Base-by-base conservation (phyloP, 2,113 vertebrate species). In the Notothenia rossii region DNA sequence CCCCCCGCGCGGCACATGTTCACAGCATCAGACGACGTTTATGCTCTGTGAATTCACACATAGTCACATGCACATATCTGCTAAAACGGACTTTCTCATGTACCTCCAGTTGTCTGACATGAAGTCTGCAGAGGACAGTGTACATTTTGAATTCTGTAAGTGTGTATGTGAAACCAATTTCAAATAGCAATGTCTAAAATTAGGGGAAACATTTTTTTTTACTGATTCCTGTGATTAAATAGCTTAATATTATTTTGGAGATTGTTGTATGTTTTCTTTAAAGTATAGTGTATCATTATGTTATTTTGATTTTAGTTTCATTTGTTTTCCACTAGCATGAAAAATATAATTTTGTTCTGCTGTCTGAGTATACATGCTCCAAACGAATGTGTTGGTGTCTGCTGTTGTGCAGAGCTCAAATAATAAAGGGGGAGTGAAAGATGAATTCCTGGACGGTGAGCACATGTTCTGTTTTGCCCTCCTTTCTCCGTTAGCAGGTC, bases 371-470 rank as follows among this genome's bases (percentile, higher is more conserved):
- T 9, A 12, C 4, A 55, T 55, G 54, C 22, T 55, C 51, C 18
- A 17, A 53, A 18, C 7, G 11, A 22, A 55, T 13, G 54, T 20
- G 13, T 12, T 22, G 10, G 62, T 72, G 69, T 84, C 40, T 77
- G 74, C 73, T 74, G 53, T 71, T 65, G 79, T 77, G 54, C 22
- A 46, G 58, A 65, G 81, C 77, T 83, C 64, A 81, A 90, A 90
- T 79, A 87, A 86, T 84, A 71, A 85, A 65, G 67, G 69, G 86
- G 87, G 88, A 78, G 82, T 51, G 82, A 77, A 86, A 84, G 81
- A 83, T 55, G 78, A 86, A 92, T 94, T 91, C 91, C 89, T 83
- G 89, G 86, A 85, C 63, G 64, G 74, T 92, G 89, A 93, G 86
- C 70, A 56, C 85, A 92, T 90, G 86, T 77, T 91, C 82, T 89